Conservation (phyloP, 1,140 invertebrate species). For the Anastatus disparis region DNA sequence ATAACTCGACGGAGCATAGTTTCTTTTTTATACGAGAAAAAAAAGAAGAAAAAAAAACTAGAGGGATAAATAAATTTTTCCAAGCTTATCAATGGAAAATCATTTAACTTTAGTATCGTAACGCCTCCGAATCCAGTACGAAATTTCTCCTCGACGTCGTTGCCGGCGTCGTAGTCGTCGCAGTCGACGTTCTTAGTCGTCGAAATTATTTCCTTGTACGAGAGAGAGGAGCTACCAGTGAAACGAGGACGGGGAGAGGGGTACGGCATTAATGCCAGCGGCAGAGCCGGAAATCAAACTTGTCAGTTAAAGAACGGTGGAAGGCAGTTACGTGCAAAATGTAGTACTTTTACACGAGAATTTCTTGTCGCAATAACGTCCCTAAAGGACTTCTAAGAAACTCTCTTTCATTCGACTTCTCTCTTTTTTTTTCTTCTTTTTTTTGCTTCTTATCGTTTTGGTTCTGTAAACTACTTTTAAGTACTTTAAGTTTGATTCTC, state of each 20-base stretch:
- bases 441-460: too few relatives aligned
- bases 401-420: not conserved
- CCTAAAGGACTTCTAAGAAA: not conserved
- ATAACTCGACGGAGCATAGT: too few relatives aligned
- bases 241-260: not conserved
- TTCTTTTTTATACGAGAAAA: too few relatives aligned
- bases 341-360: not conserved
- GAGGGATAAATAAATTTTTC: slow-evolving; percentile 25
- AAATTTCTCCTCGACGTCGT: slow-evolving; percentile 26
- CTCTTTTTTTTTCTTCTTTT: not conserved
- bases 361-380: slow-evolving; percentile 19
- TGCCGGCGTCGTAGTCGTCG: not conserved
- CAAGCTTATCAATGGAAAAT: slow-evolving; percentile 27
- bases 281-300: slow-evolving; percentile 47
- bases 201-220: slow-evolving; percentile 39
- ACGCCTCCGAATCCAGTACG: not conserved
- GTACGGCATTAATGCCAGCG: slow-evolving; percentile 34
- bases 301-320: slow-evolving; percentile 38
- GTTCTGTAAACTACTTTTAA: too few relatives aligned
- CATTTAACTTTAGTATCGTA: slow-evolving; percentile 26
- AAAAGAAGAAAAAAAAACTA: not conserved
- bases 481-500: not conserved
- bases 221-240: too few relatives aligned
- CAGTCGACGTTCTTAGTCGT: slow-evolving; percentile 19
- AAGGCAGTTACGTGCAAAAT: too few relatives aligned